Conservation (phyloP, 2,797 vertebrate species). For the Rhincodon typus region DNA sequence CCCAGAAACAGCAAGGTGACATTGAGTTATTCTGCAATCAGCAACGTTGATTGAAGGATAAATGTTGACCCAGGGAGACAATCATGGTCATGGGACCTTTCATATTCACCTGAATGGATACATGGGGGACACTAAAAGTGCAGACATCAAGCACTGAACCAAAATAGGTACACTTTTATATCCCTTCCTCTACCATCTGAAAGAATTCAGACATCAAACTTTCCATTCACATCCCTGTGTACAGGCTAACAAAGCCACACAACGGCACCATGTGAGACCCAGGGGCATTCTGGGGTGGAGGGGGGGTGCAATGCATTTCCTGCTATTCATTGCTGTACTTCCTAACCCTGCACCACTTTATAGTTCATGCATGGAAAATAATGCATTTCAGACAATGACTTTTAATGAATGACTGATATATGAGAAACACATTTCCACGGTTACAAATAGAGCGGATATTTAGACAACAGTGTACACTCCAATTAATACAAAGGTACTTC, state of each 20-base stretch:
- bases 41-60: background rate
- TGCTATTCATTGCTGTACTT: background rate
- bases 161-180: background rate
- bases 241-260: background rate
- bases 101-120: background rate
- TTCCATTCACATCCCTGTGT: background rate
- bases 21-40: too few species aligned
- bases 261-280: background rate
- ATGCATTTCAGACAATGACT: background rate
- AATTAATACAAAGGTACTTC: too few species aligned
- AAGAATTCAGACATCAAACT: background rate
- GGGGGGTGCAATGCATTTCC: background rate
- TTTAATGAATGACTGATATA: background rate
- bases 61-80: background rate
- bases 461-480: too few species aligned
- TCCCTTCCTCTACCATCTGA: background rate
- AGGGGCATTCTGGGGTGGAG: too few species aligned
- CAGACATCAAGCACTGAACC: background rate
- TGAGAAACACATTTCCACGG: background rate
- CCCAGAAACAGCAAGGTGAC: background rate
- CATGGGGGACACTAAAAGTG: background rate
- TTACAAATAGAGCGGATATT: background rate
- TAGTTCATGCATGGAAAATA: background rate
- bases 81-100: background rate
- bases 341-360: background rate